Base-by-base conservation (phyloP, 2,888 invertebrate species). In the Cryptocheilus praepositus region DNA sequence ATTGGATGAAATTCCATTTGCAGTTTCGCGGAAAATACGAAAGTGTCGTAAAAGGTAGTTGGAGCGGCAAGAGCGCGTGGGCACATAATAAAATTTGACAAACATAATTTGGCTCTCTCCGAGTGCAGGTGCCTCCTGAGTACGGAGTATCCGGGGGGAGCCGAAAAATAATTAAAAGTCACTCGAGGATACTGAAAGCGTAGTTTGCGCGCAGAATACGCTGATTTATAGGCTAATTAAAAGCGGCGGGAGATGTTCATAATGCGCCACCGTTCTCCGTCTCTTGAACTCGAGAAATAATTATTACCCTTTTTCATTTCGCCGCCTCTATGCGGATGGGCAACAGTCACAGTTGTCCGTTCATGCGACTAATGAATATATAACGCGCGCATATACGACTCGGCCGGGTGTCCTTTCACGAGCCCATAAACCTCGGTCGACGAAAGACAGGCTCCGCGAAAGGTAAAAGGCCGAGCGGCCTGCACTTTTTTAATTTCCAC, bases 361-460 rank as follows among this genome's bases (percentile, higher is more conserved):
- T 45, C 67, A n/a, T 25, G 46, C 25, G 25, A 64, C 80, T 80
- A 77, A 78, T 80, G 80, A 78, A 78, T 80, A 80, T 77, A 77
- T 73, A 79, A 78, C 80, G 62, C 67, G 67, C 36, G 36, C 36
- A 11, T 36, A 36, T 36, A 36, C 36, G 36, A 7, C 36, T 36
- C 36, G 36, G 56, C 60, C 63, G 36, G 63, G 64, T 59, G 72
- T 77, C 56, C 70, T 79, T 73, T 73, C 77, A 69, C 74, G 75
- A 72, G 77, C 57, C 59, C 60, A 69, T 78, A 79, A 78, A 78
- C 61, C 63, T 60, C 58, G 64, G 61, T 57, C 61, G 59, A 36
- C 28, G 51, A 52, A 25, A 21, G 49, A 49, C 15, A 49, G 36
- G 44, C 45, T 64, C 62, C 53, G 70, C 7, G 13, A 36, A 36